phyloP scores from a whole-genome alignment of 2,797 vertebrate genomes.

The Bradypodion pumilum region DNA sequence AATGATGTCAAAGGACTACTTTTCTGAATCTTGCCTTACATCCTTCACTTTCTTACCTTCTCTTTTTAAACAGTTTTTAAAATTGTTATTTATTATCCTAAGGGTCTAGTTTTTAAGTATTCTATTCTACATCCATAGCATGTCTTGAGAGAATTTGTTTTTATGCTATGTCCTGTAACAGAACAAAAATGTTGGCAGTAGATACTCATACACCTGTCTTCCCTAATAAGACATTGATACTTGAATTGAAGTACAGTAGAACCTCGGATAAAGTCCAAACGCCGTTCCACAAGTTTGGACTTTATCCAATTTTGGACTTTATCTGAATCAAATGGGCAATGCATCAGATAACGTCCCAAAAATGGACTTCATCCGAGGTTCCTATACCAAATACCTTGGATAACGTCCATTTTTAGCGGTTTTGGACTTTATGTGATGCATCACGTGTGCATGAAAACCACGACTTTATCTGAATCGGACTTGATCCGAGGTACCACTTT shows the following conservation, averaged over 20 bases:
- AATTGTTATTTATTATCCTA: not conserved
- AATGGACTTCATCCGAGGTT: no score
- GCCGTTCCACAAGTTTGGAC: no score
- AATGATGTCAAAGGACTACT: not conserved
- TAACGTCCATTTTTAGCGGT: no score
- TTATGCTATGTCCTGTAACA: not conserved
- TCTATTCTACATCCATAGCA: not conserved
- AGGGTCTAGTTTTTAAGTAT: slow-evolving; percentile 2
- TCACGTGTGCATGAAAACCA: no score
- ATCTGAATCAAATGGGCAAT: no score
- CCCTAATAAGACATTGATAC: slow-evolving; percentile 28
- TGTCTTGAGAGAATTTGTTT: slow-evolving; percentile 23
- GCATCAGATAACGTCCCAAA: no score
- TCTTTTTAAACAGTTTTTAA: not conserved
- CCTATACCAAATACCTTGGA: no score
- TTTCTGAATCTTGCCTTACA: not conserved
- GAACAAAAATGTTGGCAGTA: slow-evolving; percentile 42
- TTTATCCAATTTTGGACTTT: no score
- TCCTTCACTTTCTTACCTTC: not conserved
- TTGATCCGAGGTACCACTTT: no score
- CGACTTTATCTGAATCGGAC: no score
- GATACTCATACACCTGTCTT: slow-evolving; percentile 31
- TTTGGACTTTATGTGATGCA: no score
- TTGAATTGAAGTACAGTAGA: slow-evolving; percentile 23
- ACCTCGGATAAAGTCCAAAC: no score